These are phyloP conservation scores for Dysmachus trigonus DNA, from an alignment of 2,888 invertebrate genomes.

Conservation along the genomic window DNA sequence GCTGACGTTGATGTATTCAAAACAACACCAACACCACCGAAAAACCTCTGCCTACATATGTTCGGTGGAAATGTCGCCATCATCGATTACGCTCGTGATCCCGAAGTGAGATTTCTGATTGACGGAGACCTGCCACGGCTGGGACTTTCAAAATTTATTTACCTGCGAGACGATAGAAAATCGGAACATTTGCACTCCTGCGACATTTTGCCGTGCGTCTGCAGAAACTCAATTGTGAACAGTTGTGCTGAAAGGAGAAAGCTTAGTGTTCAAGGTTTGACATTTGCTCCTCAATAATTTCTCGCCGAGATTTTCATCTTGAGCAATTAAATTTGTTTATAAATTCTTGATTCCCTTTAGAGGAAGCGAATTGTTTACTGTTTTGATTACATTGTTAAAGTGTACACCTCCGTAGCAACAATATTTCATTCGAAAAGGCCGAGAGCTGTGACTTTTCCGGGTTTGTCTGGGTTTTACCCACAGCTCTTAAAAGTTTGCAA, in stretches of 20 bases:
- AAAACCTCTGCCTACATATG: neutral
- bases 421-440: neutral
- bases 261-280: neutral
- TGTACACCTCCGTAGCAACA: neutral
- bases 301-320: neutral
- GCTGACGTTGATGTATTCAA: neutral
- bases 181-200: neutral
- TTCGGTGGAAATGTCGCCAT: neutral
- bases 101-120: constrained; percentile 1
- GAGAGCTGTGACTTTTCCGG: neutral
- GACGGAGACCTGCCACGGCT: neutral
- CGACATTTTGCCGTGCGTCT: neutral
- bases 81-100: neutral
- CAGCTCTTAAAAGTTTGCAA: neutral
- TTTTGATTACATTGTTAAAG: neutral
- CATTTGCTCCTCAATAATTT: neutral
- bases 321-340: neutral
- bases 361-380: neutral
- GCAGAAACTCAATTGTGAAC: neutral
- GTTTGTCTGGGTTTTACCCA: neutral
- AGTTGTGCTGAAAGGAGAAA: neutral
- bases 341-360: neutral
- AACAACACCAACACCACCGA: neutral
- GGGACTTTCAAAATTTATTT: neutral
- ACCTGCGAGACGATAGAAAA: neutral